Evolutionary conservation across 2,797 vertebrate genomes (phyloP).

Genomic region (Eremophila alpestris): DNA sequence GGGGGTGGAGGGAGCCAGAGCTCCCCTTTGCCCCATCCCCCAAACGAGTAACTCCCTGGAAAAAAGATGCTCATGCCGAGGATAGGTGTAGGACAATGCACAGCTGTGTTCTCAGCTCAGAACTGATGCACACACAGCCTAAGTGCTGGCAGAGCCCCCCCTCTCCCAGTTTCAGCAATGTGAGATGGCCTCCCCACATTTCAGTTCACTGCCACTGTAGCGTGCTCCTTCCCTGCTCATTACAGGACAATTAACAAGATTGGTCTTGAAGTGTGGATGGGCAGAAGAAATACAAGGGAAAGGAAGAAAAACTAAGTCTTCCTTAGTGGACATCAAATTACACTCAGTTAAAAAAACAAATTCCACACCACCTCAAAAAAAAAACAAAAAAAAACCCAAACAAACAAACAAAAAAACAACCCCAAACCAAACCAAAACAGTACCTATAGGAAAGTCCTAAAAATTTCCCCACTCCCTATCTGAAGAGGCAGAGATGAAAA

Average conservation of each 20-base stretch:
- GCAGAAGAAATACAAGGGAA: neutral
- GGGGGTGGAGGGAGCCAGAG: neutral
- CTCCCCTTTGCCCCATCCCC: too few species aligned
- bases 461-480: fast-evolving
- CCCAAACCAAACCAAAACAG: neutral
- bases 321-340: neutral
- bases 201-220: neutral
- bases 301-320: neutral
- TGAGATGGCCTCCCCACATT: neutral
- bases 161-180: neutral
- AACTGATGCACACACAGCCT: neutral
- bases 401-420: fast-evolving
- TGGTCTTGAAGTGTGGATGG: neutral
- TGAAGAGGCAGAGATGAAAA: neutral
- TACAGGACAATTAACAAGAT: neutral
- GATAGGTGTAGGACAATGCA: neutral
- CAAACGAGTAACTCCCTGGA: neutral
- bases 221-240: neutral
- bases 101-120: neutral
- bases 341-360: too few species aligned
- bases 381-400: neutral
- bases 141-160: neutral
- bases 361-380: neutral
- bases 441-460: neutral
- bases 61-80: neutral